Percentiles rank a stretch among this genome's conserved stretches.
Evolutionary conservation across 2,888 invertebrate genomes (phyloP).

Genomic region (Meandrusa payeni): DNA sequence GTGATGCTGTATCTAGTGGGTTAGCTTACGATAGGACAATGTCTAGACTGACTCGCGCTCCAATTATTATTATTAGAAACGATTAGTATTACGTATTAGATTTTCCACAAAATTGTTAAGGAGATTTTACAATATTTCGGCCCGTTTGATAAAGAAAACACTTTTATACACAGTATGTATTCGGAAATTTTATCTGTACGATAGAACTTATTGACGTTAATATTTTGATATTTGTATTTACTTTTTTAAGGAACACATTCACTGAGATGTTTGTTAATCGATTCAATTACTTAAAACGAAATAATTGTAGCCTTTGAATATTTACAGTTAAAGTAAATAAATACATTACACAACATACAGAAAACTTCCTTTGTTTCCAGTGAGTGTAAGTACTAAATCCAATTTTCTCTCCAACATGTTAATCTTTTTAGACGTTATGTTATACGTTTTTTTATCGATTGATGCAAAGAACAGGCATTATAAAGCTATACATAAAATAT

Average conservation of each 20-base stretch:
- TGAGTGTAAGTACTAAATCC: conserved; percentile 10
- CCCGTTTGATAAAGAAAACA: conserved; percentile 54
- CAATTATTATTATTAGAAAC: conserved; percentile 47
- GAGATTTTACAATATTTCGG: conserved; percentile 54
- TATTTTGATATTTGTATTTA: conserved; percentile 44
- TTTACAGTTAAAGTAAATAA: no score
- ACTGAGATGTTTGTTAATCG: no score
- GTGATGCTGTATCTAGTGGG: conserved; percentile 36
- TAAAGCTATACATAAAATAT: no score
- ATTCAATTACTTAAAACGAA: no score
- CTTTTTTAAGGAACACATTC: conserved; percentile 10
- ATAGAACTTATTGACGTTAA: conserved; percentile 42
- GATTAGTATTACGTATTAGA: conserved; percentile 47
- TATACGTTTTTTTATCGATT: background rate
- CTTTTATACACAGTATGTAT: conserved; percentile 53
- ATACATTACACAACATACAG: no score
- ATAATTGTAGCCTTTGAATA: no score
- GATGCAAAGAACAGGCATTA: conserved; percentile 13
- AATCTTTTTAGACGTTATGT: background rate
- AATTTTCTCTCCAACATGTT: background rate
- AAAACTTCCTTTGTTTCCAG: no score
- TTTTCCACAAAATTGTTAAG: conserved; percentile 63
- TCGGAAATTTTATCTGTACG: conserved; percentile 43
- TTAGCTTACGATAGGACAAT: conserved; percentile 62
- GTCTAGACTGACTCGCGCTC: conserved; percentile 76